Percentiles rank a stretch among this genome's conserved stretches.
Evolutionary conservation across 2,113 vertebrate species (phyloP).

Genomic region (cattle (Bos taurus)): ARS-UCD2.0 NC_037332.1:38203001-38203500

Average conservation of each 20-base stretch:
- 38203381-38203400: constrained; percentile 66
- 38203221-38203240: not conserved
- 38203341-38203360: constrained; percentile 50
- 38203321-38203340: constrained; percentile 46
- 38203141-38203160: not conserved
- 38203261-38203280: not conserved
- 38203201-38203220: not conserved
- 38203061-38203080: not conserved
- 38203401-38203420: constrained; percentile 70
- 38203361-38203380: constrained; percentile 66
- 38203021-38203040: not conserved
- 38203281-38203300: not conserved
- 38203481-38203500: constrained; percentile 67
- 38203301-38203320: not conserved
- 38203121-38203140: not conserved
- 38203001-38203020: not conserved
- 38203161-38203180: not conserved
- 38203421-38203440: constrained; percentile 66
- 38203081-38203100: not conserved
- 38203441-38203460: constrained; percentile 73
- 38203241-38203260: fast-evolving
- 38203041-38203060: not conserved
- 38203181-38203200: not conserved
- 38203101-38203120: not conserved
- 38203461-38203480: constrained; percentile 57